These are phyloP conservation scores for Paramisgurnus dabryanus DNA, from an alignment of 2,113 vertebrate genomes.

Conservation along the genomic window DNA sequence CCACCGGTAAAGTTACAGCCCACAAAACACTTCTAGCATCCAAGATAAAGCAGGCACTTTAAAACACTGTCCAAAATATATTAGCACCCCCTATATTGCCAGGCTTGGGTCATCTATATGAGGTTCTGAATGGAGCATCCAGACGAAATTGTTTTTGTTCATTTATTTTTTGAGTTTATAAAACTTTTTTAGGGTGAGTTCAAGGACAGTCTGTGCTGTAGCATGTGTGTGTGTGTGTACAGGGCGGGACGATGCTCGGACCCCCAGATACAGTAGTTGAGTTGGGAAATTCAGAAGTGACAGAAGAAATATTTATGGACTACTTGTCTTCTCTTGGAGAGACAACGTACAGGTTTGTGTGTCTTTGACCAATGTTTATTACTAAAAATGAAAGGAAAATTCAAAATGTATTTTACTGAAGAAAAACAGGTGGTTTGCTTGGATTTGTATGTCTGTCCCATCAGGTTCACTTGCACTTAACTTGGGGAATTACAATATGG, in stretches of 20 bases:
- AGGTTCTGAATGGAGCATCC: not conserved
- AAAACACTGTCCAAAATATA: not conserved
- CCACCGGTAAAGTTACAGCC: slow-evolving; percentile 76
- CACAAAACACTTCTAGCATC: not conserved
- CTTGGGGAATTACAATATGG: too few species aligned
- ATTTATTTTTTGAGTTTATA: not conserved
- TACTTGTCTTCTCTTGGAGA: slow-evolving; percentile 86
- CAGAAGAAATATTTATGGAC: slow-evolving; percentile 88
- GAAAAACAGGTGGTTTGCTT: too few species aligned
- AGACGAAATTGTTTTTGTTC: not conserved
- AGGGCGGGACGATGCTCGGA: slow-evolving; percentile 91
- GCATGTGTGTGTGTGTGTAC: slow-evolving; percentile 52
- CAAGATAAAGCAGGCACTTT: not conserved
- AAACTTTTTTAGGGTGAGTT: not conserved
- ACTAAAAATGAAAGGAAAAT: not conserved
- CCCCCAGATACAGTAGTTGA: slow-evolving; percentile 92
- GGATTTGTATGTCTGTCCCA: too few species aligned
- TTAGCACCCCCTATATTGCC: not conserved
- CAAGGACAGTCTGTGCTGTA: not conserved
- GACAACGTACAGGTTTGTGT: slow-evolving; percentile 82
- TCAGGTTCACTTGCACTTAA: too few species aligned
- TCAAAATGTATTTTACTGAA: not conserved
- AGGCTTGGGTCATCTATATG: too few species aligned
- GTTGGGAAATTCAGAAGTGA: slow-evolving; percentile 86
- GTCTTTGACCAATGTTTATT: not conserved